These are phyloP conservation scores for Dryococelus australis DNA, from an alignment of 2,888 invertebrate species.

Conservation along the genomic window DNA sequence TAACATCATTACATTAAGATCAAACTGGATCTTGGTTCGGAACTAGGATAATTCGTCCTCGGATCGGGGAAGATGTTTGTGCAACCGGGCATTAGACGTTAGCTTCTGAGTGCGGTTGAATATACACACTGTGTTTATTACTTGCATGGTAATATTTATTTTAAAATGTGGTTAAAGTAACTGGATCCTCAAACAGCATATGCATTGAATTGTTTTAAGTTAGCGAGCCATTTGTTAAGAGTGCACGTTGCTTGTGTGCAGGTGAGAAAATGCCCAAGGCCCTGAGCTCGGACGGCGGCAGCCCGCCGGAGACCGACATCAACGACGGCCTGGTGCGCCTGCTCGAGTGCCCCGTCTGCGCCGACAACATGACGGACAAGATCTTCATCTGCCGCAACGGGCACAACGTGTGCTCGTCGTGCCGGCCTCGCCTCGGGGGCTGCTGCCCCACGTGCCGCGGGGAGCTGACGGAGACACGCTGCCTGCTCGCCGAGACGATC, in stretches of 20 bases:
- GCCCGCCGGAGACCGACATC: background rate
- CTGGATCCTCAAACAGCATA: too few species aligned
- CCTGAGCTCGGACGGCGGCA: background rate
- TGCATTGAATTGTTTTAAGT: too few species aligned
- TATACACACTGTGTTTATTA: too few species aligned
- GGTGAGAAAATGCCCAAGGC: background rate
- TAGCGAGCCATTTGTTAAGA: too few species aligned
- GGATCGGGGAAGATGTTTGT: too few species aligned
- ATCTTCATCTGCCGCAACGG: conserved; percentile 22
- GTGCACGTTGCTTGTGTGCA: background rate
- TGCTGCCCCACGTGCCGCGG: conserved; percentile 24
- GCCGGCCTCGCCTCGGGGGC: background rate
- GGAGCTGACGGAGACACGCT: background rate
- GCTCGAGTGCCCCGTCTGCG: conserved; percentile 19
- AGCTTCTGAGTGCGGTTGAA: too few species aligned
- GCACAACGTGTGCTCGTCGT: conserved; percentile 23
- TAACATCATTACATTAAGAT: too few species aligned
- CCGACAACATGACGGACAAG: conserved; percentile 25
- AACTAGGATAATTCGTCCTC: too few species aligned
- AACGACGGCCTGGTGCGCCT: conserved; percentile 26
- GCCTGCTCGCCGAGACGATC: conserved; percentile 24
- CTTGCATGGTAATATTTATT: too few species aligned
- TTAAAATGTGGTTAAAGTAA: too few species aligned
- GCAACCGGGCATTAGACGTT: too few species aligned
- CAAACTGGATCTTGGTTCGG: too few species aligned